Conservation (phyloP, 2,888 invertebrate genomes). For the Calephelis perditalis region DNA sequence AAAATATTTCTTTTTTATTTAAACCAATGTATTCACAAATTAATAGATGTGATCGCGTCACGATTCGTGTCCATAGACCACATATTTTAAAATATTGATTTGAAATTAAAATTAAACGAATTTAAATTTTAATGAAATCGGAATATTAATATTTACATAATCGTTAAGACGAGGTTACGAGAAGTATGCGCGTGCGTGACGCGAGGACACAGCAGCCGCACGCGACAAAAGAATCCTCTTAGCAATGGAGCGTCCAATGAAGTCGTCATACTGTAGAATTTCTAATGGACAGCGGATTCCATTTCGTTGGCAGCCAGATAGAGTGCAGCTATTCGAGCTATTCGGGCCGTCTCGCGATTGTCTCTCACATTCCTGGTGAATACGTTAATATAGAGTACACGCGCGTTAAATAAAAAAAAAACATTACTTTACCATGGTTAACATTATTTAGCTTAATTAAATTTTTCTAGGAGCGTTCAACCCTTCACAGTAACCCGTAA, state of each 20-base stretch:
- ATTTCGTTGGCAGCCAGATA: slow-evolving; percentile 72
- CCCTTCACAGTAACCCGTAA: not conserved
- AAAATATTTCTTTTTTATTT: too few relatives aligned
- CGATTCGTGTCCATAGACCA: too few relatives aligned
- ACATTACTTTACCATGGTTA: too few relatives aligned
- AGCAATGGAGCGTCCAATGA: slow-evolving; percentile 64
- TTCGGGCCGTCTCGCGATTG: slow-evolving; percentile 48
- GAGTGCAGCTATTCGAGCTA: slow-evolving; percentile 50
- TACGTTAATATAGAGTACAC: not conserved
- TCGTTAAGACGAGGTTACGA: not conserved
- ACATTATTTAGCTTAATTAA: not conserved
- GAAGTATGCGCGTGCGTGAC: slow-evolving; percentile 32
- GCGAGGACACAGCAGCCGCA: slow-evolving; percentile 37
- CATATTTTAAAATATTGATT: too few relatives aligned
- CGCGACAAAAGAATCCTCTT: slow-evolving; percentile 54
- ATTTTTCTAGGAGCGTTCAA: not conserved
- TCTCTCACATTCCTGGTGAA: slow-evolving; percentile 19
- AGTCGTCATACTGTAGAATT: slow-evolving; percentile 53
- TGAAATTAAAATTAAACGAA: not conserved
- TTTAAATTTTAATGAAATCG: not conserved
- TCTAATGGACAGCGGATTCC: slow-evolving; percentile 69
- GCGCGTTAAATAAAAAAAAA: too few relatives aligned
- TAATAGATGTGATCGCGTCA: too few relatives aligned
- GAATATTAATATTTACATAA: slow-evolving; percentile 10
- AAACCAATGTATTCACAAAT: too few relatives aligned